Evolutionary conservation across 2,113 vertebrate species (phyloP), one percentile per base, ranked within the genome.

Genomic region (Eolophus roseicapilla): DNA sequence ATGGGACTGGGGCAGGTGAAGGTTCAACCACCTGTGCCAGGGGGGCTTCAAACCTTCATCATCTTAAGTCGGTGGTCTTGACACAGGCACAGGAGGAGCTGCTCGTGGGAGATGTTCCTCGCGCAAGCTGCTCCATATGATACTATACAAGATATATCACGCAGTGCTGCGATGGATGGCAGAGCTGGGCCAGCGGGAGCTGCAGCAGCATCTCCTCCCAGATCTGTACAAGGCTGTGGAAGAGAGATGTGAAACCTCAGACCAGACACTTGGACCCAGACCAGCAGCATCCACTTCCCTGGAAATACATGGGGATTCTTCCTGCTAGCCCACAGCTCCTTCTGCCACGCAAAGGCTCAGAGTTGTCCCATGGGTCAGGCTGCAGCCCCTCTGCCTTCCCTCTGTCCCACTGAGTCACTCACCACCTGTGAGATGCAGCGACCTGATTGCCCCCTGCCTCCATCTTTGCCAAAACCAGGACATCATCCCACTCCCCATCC

Each of bases 141-240:
- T 52, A 13, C 3, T 60, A 17, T 55, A 55, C 14, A 59, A 52
- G 49, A 19, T 19, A 9, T 10, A 11, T 13, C 27, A 16, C 6
- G 3, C 4, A 3, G 47, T 60, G 57, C 46, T 2, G 0, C 3
- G 19, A 57, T 1, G 3, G 8, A 50, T 7, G 13, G 25, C 59
- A 77, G 73, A 69, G 11, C 29, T 3, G 1, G 64, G 39, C 23
- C 35, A 43, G 14, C 15, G 3, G 73, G 33, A 89, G 17, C 41
- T 33, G 50, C 2, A 1, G 37, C 69, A 81, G n/a, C 28, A 19
- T 59, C 78, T 70, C 60, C 69, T 86, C 46, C 49, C 69, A 70
- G 37, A 11, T 82, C 64, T 29, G 20, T 25, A 11, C 16, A n/a
- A 78, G 59, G 39, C 63, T 64, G 0, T 37, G 68, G 53, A 63